Percentiles rank a stretch among this genome's conserved stretches.
phyloP scores from a whole-genome alignment of 2,113 vertebrate species.

The Lanius ludovicianus region DNA sequence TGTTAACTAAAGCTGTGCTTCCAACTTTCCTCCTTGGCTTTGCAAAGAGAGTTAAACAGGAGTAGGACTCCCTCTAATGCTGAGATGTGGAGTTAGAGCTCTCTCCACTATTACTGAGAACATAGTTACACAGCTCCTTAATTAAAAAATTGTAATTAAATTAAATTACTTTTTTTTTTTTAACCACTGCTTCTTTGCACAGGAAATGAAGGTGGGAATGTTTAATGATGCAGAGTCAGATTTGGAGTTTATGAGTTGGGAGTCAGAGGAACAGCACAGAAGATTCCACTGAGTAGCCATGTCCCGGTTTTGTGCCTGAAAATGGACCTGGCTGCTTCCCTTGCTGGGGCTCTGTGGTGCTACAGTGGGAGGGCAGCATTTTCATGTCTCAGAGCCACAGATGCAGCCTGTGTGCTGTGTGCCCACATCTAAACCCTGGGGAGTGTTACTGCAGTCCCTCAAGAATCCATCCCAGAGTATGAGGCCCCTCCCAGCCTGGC shows the following conservation, averaged over 20 bases:
- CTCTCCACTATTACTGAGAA: not conserved
- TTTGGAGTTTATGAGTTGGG: not conserved
- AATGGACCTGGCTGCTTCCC: not conserved
- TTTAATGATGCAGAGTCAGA: not conserved
- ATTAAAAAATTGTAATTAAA: not conserved
- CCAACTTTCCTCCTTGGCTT: not conserved
- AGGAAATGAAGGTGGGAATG: not conserved
- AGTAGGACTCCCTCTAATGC: slow-evolving; percentile 5
- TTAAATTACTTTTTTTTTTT: not conserved
- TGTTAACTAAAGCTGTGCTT: not conserved
- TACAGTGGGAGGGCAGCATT: not conserved
- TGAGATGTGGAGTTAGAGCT: not conserved
- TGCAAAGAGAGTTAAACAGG: not conserved
- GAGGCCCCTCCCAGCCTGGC: not conserved
- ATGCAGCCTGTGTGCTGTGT: not conserved
- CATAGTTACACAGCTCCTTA: not conserved
- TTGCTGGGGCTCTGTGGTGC: not conserved
- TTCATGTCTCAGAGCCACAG: too few species aligned
- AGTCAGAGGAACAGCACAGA: not conserved
- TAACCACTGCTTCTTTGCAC: not conserved
- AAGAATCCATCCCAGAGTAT: not conserved
- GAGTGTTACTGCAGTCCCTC: not conserved
- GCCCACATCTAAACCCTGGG: not conserved
- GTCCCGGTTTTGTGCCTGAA: not conserved
- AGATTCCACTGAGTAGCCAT: not conserved